These are phyloP conservation scores for Calidris pugnax DNA, from an alignment of 2,113 vertebrate genomes.

Conservation along the genomic window DNA sequence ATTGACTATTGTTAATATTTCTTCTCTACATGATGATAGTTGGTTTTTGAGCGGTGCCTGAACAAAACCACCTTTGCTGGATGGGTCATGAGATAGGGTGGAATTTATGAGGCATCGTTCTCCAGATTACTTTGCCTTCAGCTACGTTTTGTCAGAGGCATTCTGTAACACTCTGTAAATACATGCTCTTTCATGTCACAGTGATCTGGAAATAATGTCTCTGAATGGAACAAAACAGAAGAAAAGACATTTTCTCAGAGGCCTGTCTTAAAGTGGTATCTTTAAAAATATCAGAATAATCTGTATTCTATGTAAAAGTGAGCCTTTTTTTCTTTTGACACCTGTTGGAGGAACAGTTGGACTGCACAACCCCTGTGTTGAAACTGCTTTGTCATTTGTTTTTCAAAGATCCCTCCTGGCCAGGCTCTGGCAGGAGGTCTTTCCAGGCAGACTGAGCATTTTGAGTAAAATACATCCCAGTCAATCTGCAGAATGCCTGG, in stretches of 20 bases:
- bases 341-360: neutral
- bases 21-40: neutral
- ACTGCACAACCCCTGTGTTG: neutral
- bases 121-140: constrained; percentile 33
- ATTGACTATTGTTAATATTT: neutral
- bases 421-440: neutral
- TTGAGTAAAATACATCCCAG: neutral
- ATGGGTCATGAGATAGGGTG: neutral
- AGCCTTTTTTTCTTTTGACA: neutral
- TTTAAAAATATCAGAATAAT: neutral
- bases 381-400: neutral
- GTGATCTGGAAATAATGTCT: constrained; percentile 7
- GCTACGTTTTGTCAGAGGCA: constrained; percentile 36
- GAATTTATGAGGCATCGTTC: constrained; percentile 48
- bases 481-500: neutral
- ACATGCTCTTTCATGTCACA: constrained; percentile 42
- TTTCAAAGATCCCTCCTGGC: neutral
- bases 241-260: neutral
- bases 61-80: constrained; percentile 16
- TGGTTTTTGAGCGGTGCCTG: neutral
- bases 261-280: neutral
- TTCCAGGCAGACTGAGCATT: neutral
- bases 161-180: constrained; percentile 20
- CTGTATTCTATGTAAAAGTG: neutral
- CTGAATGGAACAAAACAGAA: neutral